phyloP scores from a whole-genome alignment of 2,797 vertebrate genomes.

The Chanos chanos region DNA sequence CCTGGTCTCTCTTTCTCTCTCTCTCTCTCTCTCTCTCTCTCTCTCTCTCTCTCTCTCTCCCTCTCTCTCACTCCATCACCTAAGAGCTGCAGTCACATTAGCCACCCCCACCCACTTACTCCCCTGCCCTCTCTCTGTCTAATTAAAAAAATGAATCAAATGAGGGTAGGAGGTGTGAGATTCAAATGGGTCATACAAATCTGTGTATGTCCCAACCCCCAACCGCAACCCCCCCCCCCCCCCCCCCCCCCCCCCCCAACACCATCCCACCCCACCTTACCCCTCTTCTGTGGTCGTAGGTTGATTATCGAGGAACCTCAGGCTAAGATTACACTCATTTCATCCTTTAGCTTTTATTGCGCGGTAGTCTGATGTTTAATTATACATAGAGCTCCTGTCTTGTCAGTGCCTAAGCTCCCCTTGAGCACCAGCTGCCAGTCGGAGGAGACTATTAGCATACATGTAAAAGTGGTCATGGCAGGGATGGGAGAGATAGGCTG shows the following conservation, averaged over 20 bases:
- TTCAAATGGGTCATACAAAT: constrained; percentile 65
- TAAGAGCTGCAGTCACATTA: constrained; percentile 36
- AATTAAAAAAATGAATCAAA: constrained; percentile 74
- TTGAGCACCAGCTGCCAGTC: constrained; percentile 45
- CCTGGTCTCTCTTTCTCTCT: constrained; percentile 2
- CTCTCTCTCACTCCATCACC: constrained; percentile 41
- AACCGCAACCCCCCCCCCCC: constrained; percentile 18
- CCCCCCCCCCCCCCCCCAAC: constrained; percentile 30
- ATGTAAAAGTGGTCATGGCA: constrained; percentile 35
- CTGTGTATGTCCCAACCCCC: constrained; percentile 41
- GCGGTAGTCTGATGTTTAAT: constrained; percentile 60
- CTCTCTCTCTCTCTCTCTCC: constrained; percentile 36
- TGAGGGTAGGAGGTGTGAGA: constrained; percentile 61
- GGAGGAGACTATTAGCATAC: constrained; percentile 61
- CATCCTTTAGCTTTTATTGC: constrained; percentile 52
- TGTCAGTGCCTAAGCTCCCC: constrained; percentile 38
- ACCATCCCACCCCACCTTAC: constrained; percentile 32
- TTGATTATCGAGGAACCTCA: constrained; percentile 59
- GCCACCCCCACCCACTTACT: constrained; percentile 43
- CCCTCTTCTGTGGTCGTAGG: constrained; percentile 48
- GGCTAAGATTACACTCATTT: constrained; percentile 60
- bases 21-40: constrained; percentile 43
- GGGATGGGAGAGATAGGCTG: constrained; percentile 35
- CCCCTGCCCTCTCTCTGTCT: constrained; percentile 49
- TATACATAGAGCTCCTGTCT: constrained; percentile 56